phyloP scores from a whole-genome alignment of 2,888 invertebrate species.

The Scrobipalpa atriplicella region DNA sequence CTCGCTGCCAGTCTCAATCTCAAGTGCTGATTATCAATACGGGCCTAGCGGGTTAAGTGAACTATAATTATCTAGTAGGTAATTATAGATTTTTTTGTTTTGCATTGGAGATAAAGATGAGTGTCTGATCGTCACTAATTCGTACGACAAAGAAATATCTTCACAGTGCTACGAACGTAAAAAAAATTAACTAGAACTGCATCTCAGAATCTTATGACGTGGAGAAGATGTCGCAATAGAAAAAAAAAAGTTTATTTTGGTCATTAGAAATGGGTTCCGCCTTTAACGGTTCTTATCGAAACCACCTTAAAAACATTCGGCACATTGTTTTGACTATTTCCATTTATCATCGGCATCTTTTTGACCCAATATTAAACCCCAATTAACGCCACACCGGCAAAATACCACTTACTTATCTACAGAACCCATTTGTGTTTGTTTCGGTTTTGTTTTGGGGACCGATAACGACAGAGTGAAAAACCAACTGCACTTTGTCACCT shows the following conservation, averaged over 20 bases:
- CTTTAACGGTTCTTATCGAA: not conserved
- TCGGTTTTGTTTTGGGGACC: conserved; percentile 49
- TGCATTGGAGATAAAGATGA: too few relatives aligned
- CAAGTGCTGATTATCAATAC: too few relatives aligned
- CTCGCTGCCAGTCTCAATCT: too few relatives aligned
- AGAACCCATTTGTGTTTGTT: conserved; percentile 62
- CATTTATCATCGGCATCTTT: conserved; percentile 50
- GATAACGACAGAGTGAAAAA: conserved; percentile 51
- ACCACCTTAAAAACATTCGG: conserved; percentile 12
- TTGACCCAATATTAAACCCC: conserved; percentile 52
- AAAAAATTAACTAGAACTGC: too few relatives aligned
- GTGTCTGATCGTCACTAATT: too few relatives aligned
- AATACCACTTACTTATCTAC: conserved; percentile 52
- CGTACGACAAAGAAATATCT: too few relatives aligned
- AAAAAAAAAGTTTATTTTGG: not conserved
- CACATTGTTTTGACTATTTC: conserved; percentile 32
- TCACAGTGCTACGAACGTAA: too few relatives aligned
- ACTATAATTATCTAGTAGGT: too few relatives aligned
- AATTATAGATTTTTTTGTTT: too few relatives aligned
- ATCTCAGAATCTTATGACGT: too few relatives aligned
- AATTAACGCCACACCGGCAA: conserved; percentile 65
- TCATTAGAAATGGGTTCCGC: not conserved
- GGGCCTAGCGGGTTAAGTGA: too few relatives aligned
- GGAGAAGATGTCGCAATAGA: too few relatives aligned
- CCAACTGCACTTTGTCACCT: conserved; percentile 55